phyloP scores from a whole-genome alignment of 2,113 vertebrate genomes.

The Cynocephalus volans region DNA sequence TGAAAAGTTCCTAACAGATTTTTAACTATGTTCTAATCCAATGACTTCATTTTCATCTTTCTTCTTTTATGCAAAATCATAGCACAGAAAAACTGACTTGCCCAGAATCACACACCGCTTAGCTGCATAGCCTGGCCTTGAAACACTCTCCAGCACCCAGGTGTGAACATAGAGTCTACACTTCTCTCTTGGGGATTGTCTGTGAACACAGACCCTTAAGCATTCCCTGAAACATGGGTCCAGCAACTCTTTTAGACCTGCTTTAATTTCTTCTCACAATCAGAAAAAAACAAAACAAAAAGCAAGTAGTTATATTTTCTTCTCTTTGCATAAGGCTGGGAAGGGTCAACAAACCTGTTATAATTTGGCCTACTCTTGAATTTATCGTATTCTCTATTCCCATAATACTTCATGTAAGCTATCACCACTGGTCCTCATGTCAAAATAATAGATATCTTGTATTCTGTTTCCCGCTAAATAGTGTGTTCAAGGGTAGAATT shows the following conservation, averaged over 20 bases:
- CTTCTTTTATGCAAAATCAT: not conserved
- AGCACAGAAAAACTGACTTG: not conserved
- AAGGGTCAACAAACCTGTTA: conserved; percentile 41
- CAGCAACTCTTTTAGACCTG: not conserved
- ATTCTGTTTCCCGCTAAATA: not conserved
- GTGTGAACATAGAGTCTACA: not conserved
- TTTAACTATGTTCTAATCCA: not conserved
- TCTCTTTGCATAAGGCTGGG: not conserved
- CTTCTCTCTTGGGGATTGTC: not conserved
- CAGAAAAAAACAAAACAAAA: not conserved
- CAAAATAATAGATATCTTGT: not conserved
- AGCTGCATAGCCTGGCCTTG: not conserved
- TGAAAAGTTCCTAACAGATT: too few species aligned
- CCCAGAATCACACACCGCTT: not conserved
- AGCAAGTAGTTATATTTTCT: not conserved
- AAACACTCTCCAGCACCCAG: not conserved
- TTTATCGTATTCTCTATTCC: not conserved
- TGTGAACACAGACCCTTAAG: not conserved
- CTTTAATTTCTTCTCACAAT: not conserved
- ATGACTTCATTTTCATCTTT: not conserved
- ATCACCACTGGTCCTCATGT: not conserved
- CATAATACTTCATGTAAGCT: not conserved
- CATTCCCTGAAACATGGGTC: not conserved
- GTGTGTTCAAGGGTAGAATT: not conserved
- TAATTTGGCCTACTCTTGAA: not conserved